These are phyloP conservation scores for Argya squamiceps DNA, from an alignment of 2,797 vertebrate genomes.

Conservation along the genomic window DNA sequence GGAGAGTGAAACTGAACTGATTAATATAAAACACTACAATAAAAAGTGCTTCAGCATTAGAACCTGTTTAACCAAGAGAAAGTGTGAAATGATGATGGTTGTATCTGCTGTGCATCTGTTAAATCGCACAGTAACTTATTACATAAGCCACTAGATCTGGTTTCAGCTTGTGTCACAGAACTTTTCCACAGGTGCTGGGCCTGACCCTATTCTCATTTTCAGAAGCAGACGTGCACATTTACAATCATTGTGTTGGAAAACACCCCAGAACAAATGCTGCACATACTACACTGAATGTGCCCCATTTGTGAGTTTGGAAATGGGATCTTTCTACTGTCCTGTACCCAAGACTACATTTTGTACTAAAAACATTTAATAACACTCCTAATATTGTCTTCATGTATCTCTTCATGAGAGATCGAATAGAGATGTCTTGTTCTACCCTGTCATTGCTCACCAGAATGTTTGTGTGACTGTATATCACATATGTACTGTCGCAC, in stretches of 20 bases:
- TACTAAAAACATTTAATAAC: background rate
- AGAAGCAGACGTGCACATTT: background rate
- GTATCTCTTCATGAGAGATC: background rate
- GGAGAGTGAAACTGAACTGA: background rate
- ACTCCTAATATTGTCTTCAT: background rate
- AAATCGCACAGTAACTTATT: background rate
- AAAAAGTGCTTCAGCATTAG: background rate
- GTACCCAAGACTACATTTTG: background rate
- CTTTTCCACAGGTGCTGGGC: background rate
- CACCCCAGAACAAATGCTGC: background rate
- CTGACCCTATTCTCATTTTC: background rate
- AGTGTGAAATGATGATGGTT: background rate
- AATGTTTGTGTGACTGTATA: background rate
- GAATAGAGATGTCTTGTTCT: background rate
- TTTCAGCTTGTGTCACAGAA: background rate
- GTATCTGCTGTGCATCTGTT: background rate
- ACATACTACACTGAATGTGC: background rate
- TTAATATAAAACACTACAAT: background rate
- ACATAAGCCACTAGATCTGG: background rate
- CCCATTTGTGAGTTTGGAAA: background rate
- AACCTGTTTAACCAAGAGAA: background rate
- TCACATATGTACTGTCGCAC: background rate
- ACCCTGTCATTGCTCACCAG: background rate
- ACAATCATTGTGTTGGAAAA: accelerated
- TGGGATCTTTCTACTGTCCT: background rate